Percentiles rank a stretch among this genome's conserved stretches.
These are phyloP conservation scores for Synergus japonicus DNA, from an alignment of 2,888 invertebrate species.

Conservation along the genomic window DNA sequence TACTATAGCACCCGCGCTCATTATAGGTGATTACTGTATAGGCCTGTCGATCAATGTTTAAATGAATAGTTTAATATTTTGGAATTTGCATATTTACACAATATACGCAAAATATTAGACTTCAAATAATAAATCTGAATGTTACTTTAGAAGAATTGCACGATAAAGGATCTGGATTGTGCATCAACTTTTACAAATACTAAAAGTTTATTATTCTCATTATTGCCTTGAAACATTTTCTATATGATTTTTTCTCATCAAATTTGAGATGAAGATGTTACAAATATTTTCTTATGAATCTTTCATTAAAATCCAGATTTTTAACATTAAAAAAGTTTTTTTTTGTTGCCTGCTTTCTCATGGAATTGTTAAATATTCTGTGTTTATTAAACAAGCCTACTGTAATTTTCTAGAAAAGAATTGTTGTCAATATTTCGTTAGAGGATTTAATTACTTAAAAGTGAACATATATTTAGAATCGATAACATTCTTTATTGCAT, in stretches of 20 bases:
- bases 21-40: slow-evolving; percentile 76
- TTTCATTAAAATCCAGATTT: neutral
- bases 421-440: neutral
- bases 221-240: neutral
- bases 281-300: neutral
- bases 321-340: neutral
- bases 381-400: slow-evolving; percentile 10
- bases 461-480: neutral
- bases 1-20: slow-evolving; percentile 76
- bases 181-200: neutral
- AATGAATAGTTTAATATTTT: slow-evolving; percentile 50
- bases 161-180: neutral
- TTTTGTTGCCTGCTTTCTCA: neutral
- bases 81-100: slow-evolving; percentile 37
- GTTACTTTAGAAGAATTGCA: slow-evolving; percentile 4
- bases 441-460: neutral
- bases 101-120: slow-evolving; percentile 29
- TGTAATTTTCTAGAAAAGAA: slow-evolving; percentile 10
- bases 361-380: neutral
- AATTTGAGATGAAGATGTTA: neutral
- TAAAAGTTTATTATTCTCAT: neutral
- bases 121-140: neutral
- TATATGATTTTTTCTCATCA: neutral
- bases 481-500: neutral
- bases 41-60: slow-evolving; percentile 65